Evolutionary conservation across 2,888 invertebrate species (phyloP).

Genomic region (Drosophila quasianomalipes): DNA sequence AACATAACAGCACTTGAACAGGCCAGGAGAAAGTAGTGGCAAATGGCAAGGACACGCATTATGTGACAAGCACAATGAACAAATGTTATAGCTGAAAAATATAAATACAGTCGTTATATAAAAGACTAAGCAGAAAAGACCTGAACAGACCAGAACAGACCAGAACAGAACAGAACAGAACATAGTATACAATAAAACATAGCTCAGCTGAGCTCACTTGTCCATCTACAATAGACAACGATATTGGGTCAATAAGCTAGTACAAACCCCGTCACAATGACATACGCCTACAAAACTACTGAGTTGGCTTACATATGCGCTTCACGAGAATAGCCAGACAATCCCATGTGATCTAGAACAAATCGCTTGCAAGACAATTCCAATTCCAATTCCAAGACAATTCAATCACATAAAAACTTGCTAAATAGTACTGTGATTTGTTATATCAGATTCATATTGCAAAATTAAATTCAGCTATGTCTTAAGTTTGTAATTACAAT

Average conservation of each 20-base stretch:
- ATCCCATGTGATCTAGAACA: neutral
- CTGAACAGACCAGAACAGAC: conserved; percentile 4
- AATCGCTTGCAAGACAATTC: neutral
- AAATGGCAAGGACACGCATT: conserved; percentile 62
- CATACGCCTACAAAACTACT: conserved; percentile 7
- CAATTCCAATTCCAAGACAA: neutral
- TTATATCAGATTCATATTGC: neutral
- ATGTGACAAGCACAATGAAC: conserved; percentile 51
- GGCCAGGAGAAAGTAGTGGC: conserved; percentile 31
- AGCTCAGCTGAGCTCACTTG: conserved; percentile 24
- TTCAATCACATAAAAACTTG: neutral
- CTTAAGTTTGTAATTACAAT: neutral
- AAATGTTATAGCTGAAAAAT: conserved; percentile 34
- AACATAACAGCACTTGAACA: conserved; percentile 5
- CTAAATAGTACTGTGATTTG: neutral
- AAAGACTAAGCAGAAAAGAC: conserved; percentile 10
- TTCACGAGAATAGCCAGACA: neutral
- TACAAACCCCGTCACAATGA: conserved; percentile 20
- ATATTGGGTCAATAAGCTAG: conserved; percentile 36
- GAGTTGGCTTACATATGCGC: conserved; percentile 1
- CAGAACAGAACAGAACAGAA: conserved; percentile 1
- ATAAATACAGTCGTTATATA: conserved; percentile 41
- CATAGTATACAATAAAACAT: conserved; percentile 10
- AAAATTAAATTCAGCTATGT: neutral
- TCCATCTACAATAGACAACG: conserved; percentile 16